These are phyloP conservation scores for Euphonia xanthogaster DNA, from an alignment of 2,797 vertebrate species.

Conservation along the genomic window DNA sequence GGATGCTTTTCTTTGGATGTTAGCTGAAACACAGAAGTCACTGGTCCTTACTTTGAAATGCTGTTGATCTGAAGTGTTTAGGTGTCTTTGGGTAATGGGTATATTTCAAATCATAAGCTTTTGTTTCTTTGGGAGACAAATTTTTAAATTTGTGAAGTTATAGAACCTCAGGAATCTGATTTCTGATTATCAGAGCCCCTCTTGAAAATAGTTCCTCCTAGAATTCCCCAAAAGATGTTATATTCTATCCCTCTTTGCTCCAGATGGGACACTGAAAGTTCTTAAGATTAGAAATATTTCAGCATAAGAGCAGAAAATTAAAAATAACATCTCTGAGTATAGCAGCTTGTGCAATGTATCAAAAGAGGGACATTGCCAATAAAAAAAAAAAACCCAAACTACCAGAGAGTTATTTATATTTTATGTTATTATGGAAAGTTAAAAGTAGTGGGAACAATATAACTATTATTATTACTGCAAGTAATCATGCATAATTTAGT, in stretches of 20 bases:
- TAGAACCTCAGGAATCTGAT: neutral
- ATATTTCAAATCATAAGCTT: neutral
- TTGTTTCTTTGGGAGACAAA: neutral
- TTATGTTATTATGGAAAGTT: neutral
- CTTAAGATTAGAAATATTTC: neutral
- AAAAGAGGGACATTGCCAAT: neutral
- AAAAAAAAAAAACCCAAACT: neutral
- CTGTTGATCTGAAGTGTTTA: neutral
- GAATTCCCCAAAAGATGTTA: neutral
- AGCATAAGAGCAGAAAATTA: neutral
- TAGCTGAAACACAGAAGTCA: neutral
- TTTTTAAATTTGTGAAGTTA: neutral
- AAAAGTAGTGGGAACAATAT: neutral
- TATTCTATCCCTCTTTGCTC: neutral
- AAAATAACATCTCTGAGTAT: neutral
- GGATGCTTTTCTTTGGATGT: neutral
- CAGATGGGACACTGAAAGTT: neutral
- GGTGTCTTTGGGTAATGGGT: neutral
- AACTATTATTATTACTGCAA: neutral
- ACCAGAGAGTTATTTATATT: neutral
- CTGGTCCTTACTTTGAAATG: neutral
- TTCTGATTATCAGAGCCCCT: neutral
- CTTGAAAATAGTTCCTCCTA: neutral
- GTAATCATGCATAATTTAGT: neutral
- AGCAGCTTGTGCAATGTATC: neutral